Base-by-base conservation (phyloP, 2,797 vertebrate species). In the Phrynocephalus guinanensis region DNA sequence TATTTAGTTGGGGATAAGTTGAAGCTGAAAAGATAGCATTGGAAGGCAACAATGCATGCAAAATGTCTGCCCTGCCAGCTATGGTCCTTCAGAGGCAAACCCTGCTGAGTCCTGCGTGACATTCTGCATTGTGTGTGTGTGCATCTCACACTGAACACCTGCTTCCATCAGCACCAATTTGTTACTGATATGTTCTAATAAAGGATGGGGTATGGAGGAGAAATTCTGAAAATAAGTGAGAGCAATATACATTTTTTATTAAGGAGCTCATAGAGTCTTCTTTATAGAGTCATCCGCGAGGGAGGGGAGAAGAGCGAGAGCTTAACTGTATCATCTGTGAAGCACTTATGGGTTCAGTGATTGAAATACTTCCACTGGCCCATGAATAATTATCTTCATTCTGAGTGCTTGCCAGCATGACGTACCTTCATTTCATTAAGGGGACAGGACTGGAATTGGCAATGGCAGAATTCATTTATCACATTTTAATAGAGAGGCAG, bases 401-500 rank as follows among this genome's bases (percentile, higher is more conserved):
- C 91, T 88, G 92, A 95, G 91, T 66, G 80, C 89, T 90, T 89
- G 91, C 94, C 93, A 94, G 91, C 86, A 72, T 93, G 93, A 94
- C 87, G 85, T 91, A 71, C 94, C 95, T 96, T 94, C 95, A 94
- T 96, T 96, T 96, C 93, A 95, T 93, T 94, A 91, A 95, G 91
- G 83, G 91, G 92, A 96, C 94, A 95, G 80, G 90, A 68, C 85
- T 96, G 88, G 91, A 96, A 95, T 94, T 96, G 94, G 95, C 95
- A 95, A 91, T 95, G 95, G 94, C 93, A 93, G 95, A 96, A 95
- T 97, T 96, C 95, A 98, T 97, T 97, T 95, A 96, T 96, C 96
- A 95, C 92, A 87, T 97, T 98, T 97, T 97, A 98, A 97, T 97
- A 96, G 96, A 96, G 95, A 96, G 94, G 95, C 96, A 97, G 91